Base-by-base conservation (phyloP, 1,140 invertebrate genomes). In the Drosophila serrata region DNA sequence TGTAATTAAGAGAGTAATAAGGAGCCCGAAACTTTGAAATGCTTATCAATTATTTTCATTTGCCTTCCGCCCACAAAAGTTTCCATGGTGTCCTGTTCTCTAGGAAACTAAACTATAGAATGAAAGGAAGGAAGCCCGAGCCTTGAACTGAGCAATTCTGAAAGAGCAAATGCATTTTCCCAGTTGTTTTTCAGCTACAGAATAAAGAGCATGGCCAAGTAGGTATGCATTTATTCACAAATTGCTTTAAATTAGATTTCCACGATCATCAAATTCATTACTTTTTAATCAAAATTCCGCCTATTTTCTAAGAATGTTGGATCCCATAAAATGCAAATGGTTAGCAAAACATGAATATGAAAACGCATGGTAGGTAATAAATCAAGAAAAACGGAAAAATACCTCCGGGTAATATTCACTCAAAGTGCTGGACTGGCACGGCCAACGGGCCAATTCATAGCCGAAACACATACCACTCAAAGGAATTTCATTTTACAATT, bases 1-100 rank as follows among this genome's bases (percentile, higher is more conserved):
- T 42, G 35, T 77, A 77, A 77, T 77, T 77, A 68, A 68, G 62
- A 49, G 55, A 12, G 61, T 53, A 67, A 42, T 17, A 19, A 33
- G 24, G 35, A 6, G 29, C 48, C n/a, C 11, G 17, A 51, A 67
- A 76, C 35, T 68, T 76, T 59, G 60, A 76, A 76, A 45, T 19
- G 60, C 31, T 75, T 58, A 75, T 75, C 51, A 75, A 75, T 75
- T 75, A 75, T 62, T 61, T 75, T 37, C 33, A 19, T 48, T 58
- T 9, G 55, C 19, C 15, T 19, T 31, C 29, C 9, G 33, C 15
- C 62, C 63, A 17, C 8, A 35, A 24, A 24, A 51, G 51, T 45
- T 75, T 35, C 46, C 53, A 51, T 75, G 70, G 33, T 15, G 4
- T 27, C 53, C 33, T 3, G 24, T 24, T 31, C 27, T 31, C 13